Conservation (phyloP, 2,797 vertebrate genomes). For the Sciurus vulgaris region DNA sequence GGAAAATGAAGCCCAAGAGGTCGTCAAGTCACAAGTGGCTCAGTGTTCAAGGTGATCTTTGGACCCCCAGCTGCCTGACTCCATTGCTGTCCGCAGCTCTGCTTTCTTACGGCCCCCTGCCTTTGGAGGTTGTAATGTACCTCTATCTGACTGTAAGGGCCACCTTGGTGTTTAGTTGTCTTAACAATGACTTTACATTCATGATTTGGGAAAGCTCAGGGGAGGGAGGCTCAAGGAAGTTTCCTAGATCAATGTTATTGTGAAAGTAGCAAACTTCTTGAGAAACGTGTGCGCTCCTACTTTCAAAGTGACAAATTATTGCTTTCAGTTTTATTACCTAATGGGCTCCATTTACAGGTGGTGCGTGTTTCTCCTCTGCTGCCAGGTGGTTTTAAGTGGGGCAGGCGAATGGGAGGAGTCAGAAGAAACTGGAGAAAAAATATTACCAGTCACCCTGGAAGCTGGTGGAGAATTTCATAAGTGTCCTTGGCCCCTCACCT, state of each 20-base stretch:
- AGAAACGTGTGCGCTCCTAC: neutral
- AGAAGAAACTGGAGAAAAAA: neutral
- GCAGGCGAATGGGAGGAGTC: neutral
- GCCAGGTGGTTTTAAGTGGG: neutral
- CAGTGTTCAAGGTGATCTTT: neutral
- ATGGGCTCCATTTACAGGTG: conserved; percentile 11
- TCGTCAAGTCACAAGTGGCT: neutral
- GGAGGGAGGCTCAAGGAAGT: neutral
- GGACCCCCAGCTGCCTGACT: neutral
- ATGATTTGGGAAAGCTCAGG: conserved; percentile 13
- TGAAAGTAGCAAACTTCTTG: conserved; percentile 32
- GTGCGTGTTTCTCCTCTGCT: neutral
- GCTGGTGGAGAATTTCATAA: neutral
- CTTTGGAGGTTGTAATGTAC: neutral
- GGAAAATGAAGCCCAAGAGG: neutral
- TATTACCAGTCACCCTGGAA: neutral
- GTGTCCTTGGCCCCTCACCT: neutral
- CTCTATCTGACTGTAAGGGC: neutral
- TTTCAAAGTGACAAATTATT: conserved; percentile 46
- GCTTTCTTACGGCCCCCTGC: neutral
- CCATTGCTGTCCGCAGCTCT: neutral
- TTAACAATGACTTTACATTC: conserved; percentile 14
- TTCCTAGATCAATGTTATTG: neutral
- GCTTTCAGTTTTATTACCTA: conserved; percentile 52
- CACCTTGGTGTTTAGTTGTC: neutral